Base-by-base conservation (phyloP, 2,113 vertebrate species). In the Solea senegalensis region DNA sequence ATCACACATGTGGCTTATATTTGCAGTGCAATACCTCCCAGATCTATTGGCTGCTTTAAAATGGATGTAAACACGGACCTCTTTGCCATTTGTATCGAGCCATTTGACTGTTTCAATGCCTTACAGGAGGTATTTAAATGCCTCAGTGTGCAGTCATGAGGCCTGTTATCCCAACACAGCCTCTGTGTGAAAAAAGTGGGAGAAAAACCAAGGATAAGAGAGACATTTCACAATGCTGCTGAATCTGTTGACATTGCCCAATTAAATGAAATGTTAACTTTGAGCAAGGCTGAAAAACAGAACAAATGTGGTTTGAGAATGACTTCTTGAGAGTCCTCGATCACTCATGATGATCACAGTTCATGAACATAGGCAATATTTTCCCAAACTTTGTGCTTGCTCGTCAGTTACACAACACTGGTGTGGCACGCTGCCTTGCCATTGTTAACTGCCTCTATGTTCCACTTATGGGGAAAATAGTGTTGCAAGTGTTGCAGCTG, bases 1-100 rank as follows among this genome's bases (percentile, higher is more conserved):
- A 88, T 86, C 82, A 87, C 82, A 91, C 91, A 92, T 87, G 87
- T 90, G 89, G 90, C 79, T 92, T 65, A 34, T 79, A 80, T 90
- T 89, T 88, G 61, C 73, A 65, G 63, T 27, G 58, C 84, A 88
- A 90, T 65, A 76, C 79, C 86, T 86, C 83, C 61, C 61, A 85
- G 83, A 85, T 78, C 80, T 72, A 75, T 69, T 77, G 80, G 83
- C 82, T 79, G 83, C 78, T 86, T 86, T 82, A 68, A 81, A 85
- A 89, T 58, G 52, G 75, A 83, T 75, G 86, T 84, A 88, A 90
- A 85, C 87, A 84, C 41, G 57, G 75, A 70, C 67, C 62, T 44
- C 64, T 63, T 55, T 60, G 58, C 63, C 56, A 69, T 81, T 69
- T 72, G 54, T 80, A 71, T 74, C 51, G 43, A 52, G 48, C 62